These are phyloP conservation scores for Triplophysa siluroides DNA, from an alignment of 2,113 vertebrate genomes.

Conservation along the genomic window DNA sequence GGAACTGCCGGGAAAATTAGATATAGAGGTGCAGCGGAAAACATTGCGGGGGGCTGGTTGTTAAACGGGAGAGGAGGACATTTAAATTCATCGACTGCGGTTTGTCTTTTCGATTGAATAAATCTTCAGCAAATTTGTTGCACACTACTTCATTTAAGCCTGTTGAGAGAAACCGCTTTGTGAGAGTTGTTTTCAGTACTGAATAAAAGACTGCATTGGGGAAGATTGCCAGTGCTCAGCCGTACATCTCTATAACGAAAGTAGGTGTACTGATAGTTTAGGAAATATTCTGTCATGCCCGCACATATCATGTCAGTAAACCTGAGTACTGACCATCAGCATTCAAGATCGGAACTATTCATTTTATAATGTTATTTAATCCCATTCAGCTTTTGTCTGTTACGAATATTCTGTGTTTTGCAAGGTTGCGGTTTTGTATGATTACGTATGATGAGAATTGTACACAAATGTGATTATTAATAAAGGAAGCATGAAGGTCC, in stretches of 20 bases:
- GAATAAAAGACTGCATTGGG: neutral
- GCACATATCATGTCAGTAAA: too few relatives aligned
- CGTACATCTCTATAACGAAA: neutral
- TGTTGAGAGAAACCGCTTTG: neutral
- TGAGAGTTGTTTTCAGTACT: neutral
- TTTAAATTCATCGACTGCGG: constrained; percentile 8
- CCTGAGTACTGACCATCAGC: too few relatives aligned
- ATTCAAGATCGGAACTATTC: too few relatives aligned
- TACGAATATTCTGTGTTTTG: too few relatives aligned
- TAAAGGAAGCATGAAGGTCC: too few relatives aligned
- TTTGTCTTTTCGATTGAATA: constrained; percentile 15
- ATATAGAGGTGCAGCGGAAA: neutral
- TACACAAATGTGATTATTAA: too few relatives aligned
- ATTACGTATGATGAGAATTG: too few relatives aligned
- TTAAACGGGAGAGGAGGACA: neutral
- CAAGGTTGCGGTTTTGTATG: too few relatives aligned
- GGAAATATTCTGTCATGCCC: too few relatives aligned
- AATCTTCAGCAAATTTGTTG: constrained; percentile 11
- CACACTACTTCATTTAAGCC: neutral
- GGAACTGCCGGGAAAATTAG: constrained; percentile 20
- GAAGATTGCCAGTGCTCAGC: neutral
- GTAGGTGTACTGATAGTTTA: neutral
- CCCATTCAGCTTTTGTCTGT: too few relatives aligned
- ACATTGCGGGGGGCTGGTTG: neutral
- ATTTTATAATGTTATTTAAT: too few relatives aligned